Evolutionary conservation across 2,113 vertebrate genomes (phyloP).

Genomic region (Todiramphus saurophagus): DNA sequence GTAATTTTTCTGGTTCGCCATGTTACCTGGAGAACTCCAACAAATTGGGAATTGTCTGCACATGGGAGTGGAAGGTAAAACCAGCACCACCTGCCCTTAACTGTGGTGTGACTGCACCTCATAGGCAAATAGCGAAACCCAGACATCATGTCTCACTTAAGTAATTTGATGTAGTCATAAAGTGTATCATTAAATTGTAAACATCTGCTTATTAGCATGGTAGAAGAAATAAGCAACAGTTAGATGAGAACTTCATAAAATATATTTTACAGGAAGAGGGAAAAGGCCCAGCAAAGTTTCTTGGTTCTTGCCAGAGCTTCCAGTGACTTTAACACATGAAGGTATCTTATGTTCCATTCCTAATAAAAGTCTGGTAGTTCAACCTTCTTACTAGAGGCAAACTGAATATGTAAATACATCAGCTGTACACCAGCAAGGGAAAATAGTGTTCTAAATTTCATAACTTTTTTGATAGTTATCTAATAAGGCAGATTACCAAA

Average conservation of each 20-base stretch:
- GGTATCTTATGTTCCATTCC: neutral
- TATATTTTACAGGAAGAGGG: neutral
- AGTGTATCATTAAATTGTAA: neutral
- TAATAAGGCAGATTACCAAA: neutral
- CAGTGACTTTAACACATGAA: neutral
- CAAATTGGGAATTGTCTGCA: neutral
- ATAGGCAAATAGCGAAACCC: slow-evolving; percentile 5
- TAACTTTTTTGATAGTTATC: neutral
- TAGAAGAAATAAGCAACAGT: neutral
- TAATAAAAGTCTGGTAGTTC: neutral
- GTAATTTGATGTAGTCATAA: neutral
- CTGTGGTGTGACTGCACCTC: neutral
- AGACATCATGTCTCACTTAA: neutral
- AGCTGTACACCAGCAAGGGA: neutral
- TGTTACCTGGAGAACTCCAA: neutral
- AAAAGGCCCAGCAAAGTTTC: neutral
- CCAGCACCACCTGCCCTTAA: neutral
- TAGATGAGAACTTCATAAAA: neutral
- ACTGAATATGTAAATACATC: neutral
- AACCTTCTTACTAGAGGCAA: neutral
- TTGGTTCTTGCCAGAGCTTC: neutral
- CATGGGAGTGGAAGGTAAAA: neutral
- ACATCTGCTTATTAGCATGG: neutral
- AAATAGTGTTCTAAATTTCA: neutral
- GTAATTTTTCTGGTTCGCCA: neutral